A percentile compares a stretch with the other conserved stretches of the same genome.
Conservation (phyloP, 2,113 vertebrate genomes). For the Pampusana beccarii region DNA sequence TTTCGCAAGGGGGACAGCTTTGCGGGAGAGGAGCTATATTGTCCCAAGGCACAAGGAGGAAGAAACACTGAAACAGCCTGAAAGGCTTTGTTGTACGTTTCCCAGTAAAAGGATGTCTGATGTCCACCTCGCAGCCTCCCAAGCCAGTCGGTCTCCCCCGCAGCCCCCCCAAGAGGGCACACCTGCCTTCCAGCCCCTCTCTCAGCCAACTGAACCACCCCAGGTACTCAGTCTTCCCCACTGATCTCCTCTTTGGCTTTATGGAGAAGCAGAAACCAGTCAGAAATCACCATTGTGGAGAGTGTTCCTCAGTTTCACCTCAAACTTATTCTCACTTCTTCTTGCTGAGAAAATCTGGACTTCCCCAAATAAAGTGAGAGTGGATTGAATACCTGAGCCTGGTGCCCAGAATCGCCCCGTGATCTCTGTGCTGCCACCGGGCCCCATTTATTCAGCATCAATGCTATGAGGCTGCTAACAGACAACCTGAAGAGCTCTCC, state of each 20-base stretch:
- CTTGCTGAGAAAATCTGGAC: fast-evolving
- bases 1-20: not conserved
- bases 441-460: not conserved
- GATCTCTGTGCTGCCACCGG: not conserved
- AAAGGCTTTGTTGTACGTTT: not conserved
- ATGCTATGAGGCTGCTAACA: not conserved
- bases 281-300: fast-evolving
- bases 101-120: not conserved
- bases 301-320: not conserved
- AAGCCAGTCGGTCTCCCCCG: fast-evolving
- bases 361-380: not conserved
- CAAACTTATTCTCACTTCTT: not conserved
- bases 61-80: not conserved
- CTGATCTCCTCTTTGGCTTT: not conserved
- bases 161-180: not conserved
- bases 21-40: not conserved
- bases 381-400: fast-evolving
- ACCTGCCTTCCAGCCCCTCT: not conserved
- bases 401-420: fast-evolving
- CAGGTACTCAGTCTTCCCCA: not conserved
- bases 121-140: fast-evolving
- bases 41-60: not conserved
- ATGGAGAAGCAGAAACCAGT: not conserved
- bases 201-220: too few relatives aligned
- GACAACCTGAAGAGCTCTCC: not conserved